Percentiles rank a stretch among this genome's conserved stretches.
These are phyloP conservation scores for Hyalella azteca DNA, from an alignment of 2,888 invertebrate species.

Conservation along the genomic window DNA sequence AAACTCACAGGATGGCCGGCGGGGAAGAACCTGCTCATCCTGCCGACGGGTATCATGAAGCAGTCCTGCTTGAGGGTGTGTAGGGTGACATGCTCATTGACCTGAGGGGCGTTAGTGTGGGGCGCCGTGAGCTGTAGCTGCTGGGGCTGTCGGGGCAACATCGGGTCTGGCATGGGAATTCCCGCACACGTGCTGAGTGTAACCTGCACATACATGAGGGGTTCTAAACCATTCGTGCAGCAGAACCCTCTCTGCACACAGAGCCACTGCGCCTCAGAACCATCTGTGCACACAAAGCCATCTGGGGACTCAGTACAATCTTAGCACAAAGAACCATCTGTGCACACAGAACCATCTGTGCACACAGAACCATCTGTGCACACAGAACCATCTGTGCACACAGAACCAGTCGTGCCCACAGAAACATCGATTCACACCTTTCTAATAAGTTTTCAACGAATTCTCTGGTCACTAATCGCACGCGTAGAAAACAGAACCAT, in stretches of 20 bases:
- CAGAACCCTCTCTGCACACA: not conserved
- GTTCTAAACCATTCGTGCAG: not conserved
- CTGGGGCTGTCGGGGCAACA: not conserved
- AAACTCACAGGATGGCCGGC: conserved; percentile 63
- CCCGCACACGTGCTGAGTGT: not conserved
- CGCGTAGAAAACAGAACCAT: not conserved
- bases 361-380: not conserved
- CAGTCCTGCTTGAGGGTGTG: conserved; percentile 71
- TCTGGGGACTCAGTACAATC: too few relatives aligned
- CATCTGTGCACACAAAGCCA: not conserved
- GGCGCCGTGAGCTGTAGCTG: not conserved
- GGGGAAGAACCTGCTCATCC: conserved; percentile 84
- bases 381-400: not conserved
- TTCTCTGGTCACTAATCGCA: not conserved
- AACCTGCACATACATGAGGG: not conserved
- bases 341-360: not conserved
- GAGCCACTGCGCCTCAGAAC: not conserved
- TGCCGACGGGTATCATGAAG: conserved; percentile 90
- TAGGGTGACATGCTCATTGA: conserved; percentile 48
- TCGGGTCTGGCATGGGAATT: conserved; percentile 4
- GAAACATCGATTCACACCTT: not conserved
- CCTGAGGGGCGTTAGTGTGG: not conserved
- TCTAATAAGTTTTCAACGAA: not conserved
- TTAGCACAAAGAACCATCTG: not conserved
- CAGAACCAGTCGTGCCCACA: not conserved